Base-by-base conservation (phyloP, 2,888 invertebrate species). In the Bombyx huttoni region DNA sequence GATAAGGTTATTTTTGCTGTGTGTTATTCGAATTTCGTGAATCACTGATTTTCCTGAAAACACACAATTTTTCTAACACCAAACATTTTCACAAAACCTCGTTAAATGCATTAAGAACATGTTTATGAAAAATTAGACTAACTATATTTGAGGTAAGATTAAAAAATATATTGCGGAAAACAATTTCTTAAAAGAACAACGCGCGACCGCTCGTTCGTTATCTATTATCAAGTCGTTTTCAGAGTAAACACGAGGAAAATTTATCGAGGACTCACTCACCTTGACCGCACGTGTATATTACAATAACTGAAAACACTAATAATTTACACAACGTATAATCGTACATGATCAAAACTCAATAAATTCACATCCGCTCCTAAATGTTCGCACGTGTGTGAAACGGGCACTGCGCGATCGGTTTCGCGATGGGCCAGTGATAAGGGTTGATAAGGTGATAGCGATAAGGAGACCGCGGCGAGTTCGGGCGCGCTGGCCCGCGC, bases 341-440 rank as follows among this genome's bases (percentile, higher is more conserved):
- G 67, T 66, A 73, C 85, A 85, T 83, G 75, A 70, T 82, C 70
- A 64, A 51, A 54, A 65, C 60, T 24, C 53, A 61, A 62, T 65
- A 63, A 61, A 65, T 67, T 68, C 68, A 67, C 71, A 73, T 73
- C 63, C 64, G 68, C 63, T 65, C 58, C 54, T 55, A 58, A 65
- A 54, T 56, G 69, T 70, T 74, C 68, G 81, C 81, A 77, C 74
- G 75, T 62, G 68, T 65, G 64, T 66, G 68, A 69, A 71, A 71
- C 68, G 70, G 75, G 65, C 56, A 56, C 65, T 64, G 61, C 59
- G 68, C 75, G 78, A 78, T 80, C 68, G 74, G 80, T 78, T 84
- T 84, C 73, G 86, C 86, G 85, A 83, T 82, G 81, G 71, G 75
- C 75, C 70, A 69, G 52, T 78, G 86, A 85, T 86, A 84, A 81